phyloP scores from a whole-genome alignment of 2,888 invertebrate genomes.

The Nomada lathburiana region DNA sequence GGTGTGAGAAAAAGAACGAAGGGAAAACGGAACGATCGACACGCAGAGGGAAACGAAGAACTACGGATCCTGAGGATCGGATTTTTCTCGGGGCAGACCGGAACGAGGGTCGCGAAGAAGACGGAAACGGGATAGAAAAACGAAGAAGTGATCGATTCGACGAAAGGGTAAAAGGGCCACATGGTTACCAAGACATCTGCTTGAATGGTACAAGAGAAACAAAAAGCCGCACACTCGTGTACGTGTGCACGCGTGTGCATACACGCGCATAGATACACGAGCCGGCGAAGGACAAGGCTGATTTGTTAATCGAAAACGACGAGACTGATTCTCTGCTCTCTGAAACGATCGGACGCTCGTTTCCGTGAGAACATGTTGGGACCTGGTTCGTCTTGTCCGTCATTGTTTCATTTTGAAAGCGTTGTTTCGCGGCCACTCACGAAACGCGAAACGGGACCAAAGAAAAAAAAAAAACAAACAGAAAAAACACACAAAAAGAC shows the following conservation, averaged over 20 bases:
- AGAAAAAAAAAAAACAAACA: constrained; percentile 69
- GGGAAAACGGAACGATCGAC: constrained; percentile 32
- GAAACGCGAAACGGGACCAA: constrained; percentile 82
- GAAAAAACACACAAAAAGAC: constrained; percentile 66
- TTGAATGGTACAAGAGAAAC: too few relatives aligned
- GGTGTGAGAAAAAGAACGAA: background rate
- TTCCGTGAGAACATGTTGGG: constrained; percentile 66
- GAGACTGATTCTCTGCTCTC: constrained; percentile 39
- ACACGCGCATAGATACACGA: background rate
- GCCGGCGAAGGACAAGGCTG: background rate
- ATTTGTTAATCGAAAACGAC: constrained; percentile 10
- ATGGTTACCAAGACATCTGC: background rate
- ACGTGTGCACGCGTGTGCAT: background rate
- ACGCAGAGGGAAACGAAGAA: background rate
- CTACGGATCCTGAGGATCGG: constrained; percentile 33
- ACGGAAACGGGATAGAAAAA: background rate
- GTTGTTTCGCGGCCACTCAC: constrained; percentile 70
- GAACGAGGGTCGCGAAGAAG: background rate
- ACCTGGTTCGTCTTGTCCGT: constrained; percentile 76
- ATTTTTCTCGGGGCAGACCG: constrained; percentile 38
- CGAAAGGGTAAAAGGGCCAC: background rate
- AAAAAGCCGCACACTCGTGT: background rate
- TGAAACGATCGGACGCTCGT: constrained; percentile 56
- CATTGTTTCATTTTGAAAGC: constrained; percentile 77
- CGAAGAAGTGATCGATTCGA: background rate